These are phyloP conservation scores for Crotalus helleri DNA, from an alignment of 2,113 vertebrate species.

Conservation along the genomic window DNA sequence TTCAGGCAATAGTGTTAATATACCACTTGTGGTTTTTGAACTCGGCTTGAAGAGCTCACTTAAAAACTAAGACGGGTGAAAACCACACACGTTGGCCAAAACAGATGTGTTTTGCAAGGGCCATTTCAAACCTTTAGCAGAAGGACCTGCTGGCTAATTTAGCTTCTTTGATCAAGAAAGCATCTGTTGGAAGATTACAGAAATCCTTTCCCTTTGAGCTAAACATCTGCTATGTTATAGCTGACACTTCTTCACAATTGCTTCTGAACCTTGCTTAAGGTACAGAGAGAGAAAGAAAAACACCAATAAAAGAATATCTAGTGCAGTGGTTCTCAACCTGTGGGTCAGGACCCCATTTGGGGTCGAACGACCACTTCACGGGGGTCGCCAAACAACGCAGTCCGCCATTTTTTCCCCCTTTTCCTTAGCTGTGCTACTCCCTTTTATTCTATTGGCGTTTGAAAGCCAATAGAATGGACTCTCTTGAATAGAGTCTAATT, in stretches of 20 bases:
- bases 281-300: background rate
- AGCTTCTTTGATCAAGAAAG: slow-evolving; percentile 21
- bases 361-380: too few species aligned
- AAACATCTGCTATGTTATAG: slow-evolving; percentile 27
- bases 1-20: slow-evolving; percentile 20
- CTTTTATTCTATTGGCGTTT: too few species aligned
- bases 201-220: slow-evolving; percentile 7
- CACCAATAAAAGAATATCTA: background rate
- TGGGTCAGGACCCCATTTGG: too few species aligned
- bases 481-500: too few species aligned
- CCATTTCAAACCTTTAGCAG: slow-evolving; percentile 18
- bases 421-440: too few species aligned
- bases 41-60: background rate
- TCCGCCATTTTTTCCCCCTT: too few species aligned
- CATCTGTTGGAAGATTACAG: background rate
- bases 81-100: background rate
- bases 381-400: too few species aligned
- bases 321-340: too few species aligned
- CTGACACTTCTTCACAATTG: background rate
- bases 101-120: background rate
- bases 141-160: slow-evolving; percentile 35
- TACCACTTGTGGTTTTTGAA: slow-evolving; percentile 25
- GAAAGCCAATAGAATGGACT: too few species aligned
- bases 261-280: background rate
- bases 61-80: slow-evolving; percentile 5